Evolutionary conservation across 2,888 invertebrate genomes (phyloP).

Genomic region (Odontomyia ornata): DNA sequence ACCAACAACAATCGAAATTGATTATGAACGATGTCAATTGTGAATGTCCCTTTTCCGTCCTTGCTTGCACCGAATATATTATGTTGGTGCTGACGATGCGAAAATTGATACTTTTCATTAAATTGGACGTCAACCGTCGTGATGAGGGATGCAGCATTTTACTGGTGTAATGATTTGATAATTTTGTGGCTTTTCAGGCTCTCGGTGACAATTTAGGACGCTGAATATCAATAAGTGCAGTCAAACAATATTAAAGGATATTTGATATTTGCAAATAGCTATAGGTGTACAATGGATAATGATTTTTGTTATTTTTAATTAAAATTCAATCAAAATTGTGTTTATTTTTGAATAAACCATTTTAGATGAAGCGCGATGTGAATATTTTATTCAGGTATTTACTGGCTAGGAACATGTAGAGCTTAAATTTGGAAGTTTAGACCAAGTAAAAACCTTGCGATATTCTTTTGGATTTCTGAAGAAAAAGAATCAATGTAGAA

Average conservation of each 20-base stretch:
- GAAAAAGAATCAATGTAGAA: too few relatives aligned
- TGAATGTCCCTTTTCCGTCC: not conserved
- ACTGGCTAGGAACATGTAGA: too few relatives aligned
- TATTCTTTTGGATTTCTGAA: too few relatives aligned
- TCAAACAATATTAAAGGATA: not conserved
- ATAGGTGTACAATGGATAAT: too few relatives aligned
- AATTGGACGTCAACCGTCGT: not conserved
- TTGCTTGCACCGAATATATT: not conserved
- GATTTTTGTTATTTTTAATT: too few relatives aligned
- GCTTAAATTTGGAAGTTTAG: too few relatives aligned
- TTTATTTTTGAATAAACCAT: too few relatives aligned
- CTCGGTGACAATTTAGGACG: not conserved
- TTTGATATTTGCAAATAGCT: not conserved
- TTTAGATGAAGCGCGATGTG: too few relatives aligned
- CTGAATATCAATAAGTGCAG: not conserved
- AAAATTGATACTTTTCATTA: conserved; percentile 34
- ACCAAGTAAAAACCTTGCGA: too few relatives aligned
- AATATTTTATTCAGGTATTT: too few relatives aligned
- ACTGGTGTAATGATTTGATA: conserved; percentile 13
- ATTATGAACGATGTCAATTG: conserved; percentile 42
- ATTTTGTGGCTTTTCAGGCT: not conserved
- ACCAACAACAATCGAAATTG: conserved; percentile 43
- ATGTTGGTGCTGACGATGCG: conserved; percentile 27
- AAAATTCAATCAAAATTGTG: too few relatives aligned
- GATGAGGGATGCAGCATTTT: not conserved